Conservation (phyloP, 2,888 invertebrate genomes). For the Chouioia cunea region DNA sequence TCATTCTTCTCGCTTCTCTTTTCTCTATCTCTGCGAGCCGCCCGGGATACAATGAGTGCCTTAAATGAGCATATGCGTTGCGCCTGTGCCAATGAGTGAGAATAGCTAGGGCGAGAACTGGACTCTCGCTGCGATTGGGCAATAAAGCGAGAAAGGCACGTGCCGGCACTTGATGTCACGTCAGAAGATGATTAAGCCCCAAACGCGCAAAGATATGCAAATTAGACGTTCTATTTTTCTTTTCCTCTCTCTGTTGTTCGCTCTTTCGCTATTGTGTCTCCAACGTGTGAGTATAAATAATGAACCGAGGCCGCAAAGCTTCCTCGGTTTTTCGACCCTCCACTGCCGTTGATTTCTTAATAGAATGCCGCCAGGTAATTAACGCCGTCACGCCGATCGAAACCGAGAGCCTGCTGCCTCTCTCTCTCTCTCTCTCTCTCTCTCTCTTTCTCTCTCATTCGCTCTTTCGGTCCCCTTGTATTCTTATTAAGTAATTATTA, state of each 20-base stretch:
- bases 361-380: slow-evolving; percentile 48
- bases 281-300: slow-evolving; percentile 42
- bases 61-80: slow-evolving; percentile 18
- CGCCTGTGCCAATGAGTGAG: slow-evolving; percentile 8
- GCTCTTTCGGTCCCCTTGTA: slow-evolving; percentile 36
- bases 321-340: slow-evolving; percentile 27
- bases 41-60: slow-evolving; percentile 28
- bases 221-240: slow-evolving; percentile 48
- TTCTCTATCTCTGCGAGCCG: slow-evolving; percentile 8
- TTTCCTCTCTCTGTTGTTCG: not conserved
- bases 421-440: slow-evolving; percentile 22
- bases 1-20: slow-evolving; percentile 12
- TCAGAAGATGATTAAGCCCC: slow-evolving; percentile 49
- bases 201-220: slow-evolving; percentile 48
- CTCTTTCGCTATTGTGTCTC: not conserved
- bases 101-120: slow-evolving; percentile 18
- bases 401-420: slow-evolving; percentile 30
- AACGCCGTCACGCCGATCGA: slow-evolving; percentile 48
- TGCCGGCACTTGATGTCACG: slow-evolving; percentile 50
- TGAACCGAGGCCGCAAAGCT: slow-evolving; percentile 46
- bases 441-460: slow-evolving; percentile 16
- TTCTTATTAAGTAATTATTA: slow-evolving; percentile 49
- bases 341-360: slow-evolving; percentile 46
- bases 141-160: slow-evolving; percentile 49
- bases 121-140: slow-evolving; percentile 39